Evolutionary conservation across 2,113 vertebrate species (phyloP), one percentile per base, ranked within the genome.

Genomic region (Percina caprodes): DNA sequence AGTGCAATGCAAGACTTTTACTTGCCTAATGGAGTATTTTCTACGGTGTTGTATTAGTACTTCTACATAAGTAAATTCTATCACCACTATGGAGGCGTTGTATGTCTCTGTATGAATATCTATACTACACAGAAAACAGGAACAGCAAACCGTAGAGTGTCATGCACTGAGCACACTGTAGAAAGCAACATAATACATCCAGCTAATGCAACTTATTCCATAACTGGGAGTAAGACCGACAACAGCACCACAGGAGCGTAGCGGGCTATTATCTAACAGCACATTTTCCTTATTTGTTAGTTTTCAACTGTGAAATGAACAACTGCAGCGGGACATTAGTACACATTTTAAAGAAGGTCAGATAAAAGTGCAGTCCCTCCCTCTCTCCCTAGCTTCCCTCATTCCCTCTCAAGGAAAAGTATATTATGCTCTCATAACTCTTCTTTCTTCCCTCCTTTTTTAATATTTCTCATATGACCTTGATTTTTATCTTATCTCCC

Each of bases 221-320:
- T 73, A 59, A 73, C 58, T 77, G 68, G 67, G 71, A 86, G 73
- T 45, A 61, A 66, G 76, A 84, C 79, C 77, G 78, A 52, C 70
- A 78, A 33, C 49, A 79, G 54, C 80, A 48, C 59, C 70, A 16
- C 54, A 42, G 63, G 61, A 82, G 77, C 24, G 0, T 48, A 35
- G 58, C 35, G 0, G n/a, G 56, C 46, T 72, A 42, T 83, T 82
- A 88, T 80, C 80, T 71, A 35, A 83, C 14, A 3, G 26, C 72
- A 19, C 65, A 30, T 81, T 78, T 81, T 75, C 45, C 75, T 70
- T 72, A 77, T 81, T 85, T 88, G 85, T 90, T 91, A 74, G 86
- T 81, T 85, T 85, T 88, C 55, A 80, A 13, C 80, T 79, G 62
- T 87, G 82, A 79, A 87, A 87, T 87, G 80, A 90, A 86, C 83